Conservation (phyloP, 2,888 invertebrate species). For the Sepioteuthis lessoniana region DNA sequence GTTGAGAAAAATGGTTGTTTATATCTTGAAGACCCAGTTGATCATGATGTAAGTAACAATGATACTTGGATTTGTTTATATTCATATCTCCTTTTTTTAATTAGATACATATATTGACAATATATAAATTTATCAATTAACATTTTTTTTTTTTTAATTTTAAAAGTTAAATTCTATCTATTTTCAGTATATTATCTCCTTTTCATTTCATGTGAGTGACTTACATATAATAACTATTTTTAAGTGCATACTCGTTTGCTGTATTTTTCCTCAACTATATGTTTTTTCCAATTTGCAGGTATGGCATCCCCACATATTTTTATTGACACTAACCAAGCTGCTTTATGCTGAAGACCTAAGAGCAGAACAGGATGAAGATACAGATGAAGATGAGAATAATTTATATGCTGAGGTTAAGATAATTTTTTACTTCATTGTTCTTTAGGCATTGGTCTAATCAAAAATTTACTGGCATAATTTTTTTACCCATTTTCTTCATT, state of each 20-base stretch:
- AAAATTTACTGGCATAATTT: not conserved
- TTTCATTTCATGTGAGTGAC: too few species aligned
- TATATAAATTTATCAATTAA: not conserved
- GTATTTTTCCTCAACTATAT: not conserved
- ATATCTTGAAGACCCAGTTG: slow-evolving; percentile 88
- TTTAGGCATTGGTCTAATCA: not conserved
- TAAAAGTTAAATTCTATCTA: not conserved
- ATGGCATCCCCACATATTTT: slow-evolving; percentile 95
- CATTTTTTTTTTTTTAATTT: too few species aligned
- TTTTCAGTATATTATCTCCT: not conserved
- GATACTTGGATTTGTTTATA: too few species aligned
- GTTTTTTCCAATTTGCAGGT: slow-evolving; percentile 78
- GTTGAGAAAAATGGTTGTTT: slow-evolving; percentile 90
- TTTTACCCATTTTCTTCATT: not conserved
- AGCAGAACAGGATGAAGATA: slow-evolving; percentile 76
- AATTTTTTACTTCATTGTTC: not conserved
- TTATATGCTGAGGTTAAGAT: slow-evolving; percentile 58
- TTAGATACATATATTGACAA: too few species aligned
- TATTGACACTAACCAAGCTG: slow-evolving; percentile 89
- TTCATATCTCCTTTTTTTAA: too few species aligned
- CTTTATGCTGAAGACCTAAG: slow-evolving; percentile 85
- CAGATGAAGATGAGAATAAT: slow-evolving; percentile 78
- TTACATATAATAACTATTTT: not conserved
- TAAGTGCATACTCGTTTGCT: not conserved
- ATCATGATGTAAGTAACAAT: slow-evolving; percentile 67